These are phyloP conservation scores for Cinclus cinclus DNA, from an alignment of 2,113 vertebrate genomes.

Conservation along the genomic window DNA sequence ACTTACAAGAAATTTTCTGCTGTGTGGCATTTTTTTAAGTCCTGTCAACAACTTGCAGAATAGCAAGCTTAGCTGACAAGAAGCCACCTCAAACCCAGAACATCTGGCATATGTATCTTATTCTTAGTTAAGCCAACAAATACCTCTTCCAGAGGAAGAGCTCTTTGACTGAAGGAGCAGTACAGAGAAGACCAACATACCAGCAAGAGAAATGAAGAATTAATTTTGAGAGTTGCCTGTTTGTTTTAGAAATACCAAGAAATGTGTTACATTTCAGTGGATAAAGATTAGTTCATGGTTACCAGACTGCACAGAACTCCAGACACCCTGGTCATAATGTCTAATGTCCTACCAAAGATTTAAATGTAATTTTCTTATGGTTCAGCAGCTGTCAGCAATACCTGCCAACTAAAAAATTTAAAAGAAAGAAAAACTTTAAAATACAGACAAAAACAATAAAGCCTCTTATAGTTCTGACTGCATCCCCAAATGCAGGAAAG, in stretches of 20 bases:
- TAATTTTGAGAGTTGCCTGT: background rate
- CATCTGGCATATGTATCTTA: background rate
- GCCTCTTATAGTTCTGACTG: background rate
- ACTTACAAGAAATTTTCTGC: background rate
- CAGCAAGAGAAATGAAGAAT: background rate
- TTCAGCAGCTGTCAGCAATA: background rate
- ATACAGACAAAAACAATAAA: background rate
- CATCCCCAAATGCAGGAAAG: background rate
- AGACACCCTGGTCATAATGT: background rate
- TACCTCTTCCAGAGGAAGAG: background rate
- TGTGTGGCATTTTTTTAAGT: background rate
- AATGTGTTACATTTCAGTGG: background rate
- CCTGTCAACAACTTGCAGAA: background rate
- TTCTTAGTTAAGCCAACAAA: background rate
- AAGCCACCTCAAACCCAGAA: background rate
- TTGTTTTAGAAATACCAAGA: background rate
- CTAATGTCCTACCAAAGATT: background rate
- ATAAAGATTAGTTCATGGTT: background rate
- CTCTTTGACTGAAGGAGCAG: background rate
- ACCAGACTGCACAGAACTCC: background rate
- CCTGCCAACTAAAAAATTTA: background rate
- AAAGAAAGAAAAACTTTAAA: background rate
- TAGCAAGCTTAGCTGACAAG: background rate
- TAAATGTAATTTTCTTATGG: background rate
- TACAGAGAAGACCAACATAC: background rate